Evolutionary conservation across 2,888 invertebrate species (phyloP), one percentile per base, ranked within the genome.

Genomic region (Drosophila maculinotata): DNA sequence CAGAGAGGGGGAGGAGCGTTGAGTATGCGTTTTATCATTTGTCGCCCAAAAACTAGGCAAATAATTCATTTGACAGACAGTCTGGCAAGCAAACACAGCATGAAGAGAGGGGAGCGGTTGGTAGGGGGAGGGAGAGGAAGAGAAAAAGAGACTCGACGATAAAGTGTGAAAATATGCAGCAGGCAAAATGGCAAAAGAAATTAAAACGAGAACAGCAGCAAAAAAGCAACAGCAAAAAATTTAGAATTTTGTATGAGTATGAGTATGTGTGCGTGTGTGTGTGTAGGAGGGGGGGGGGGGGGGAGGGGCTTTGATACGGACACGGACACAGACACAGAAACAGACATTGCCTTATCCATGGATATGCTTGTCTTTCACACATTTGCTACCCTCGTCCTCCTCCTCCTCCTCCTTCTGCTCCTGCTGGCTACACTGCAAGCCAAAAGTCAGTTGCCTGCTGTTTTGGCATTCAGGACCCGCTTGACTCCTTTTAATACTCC

Each of bases 51-150:
- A 85, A 87, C 89, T 85, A 89, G 85, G 89, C 87, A 89, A 87
- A 85, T 85, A 85, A 85, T 89, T 85, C 89, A 85, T 89, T 87
- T 73, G 83, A 82, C 83, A 82, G 86, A 76, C 69, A 69, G 82
- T 15, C 60, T 36, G 52, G 68, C 77, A 79, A 76, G 64, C 59
- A 69, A 56, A 68, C 59, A 58, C 39, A 54, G 35, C 1, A 15
- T 17, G 14, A 2, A n/a, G 25, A 3, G 3, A 17, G 15, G 3
- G 28, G 17, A 10, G 8, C 10, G 3, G 9, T 10, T 10, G 17
- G 15, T 0, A 3, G 12, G 6, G 12, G 2, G 17, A 28, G 26
- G 14, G 10, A 41, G 47, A 2, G 14, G 7, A n/a, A 25, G 25
- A 52, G 52, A 28, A 60, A 30, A 45, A 35, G 41, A 47, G 35